phyloP scores from a whole-genome alignment of 2,113 vertebrate species.

The Herpailurus yagouaroundi region DNA sequence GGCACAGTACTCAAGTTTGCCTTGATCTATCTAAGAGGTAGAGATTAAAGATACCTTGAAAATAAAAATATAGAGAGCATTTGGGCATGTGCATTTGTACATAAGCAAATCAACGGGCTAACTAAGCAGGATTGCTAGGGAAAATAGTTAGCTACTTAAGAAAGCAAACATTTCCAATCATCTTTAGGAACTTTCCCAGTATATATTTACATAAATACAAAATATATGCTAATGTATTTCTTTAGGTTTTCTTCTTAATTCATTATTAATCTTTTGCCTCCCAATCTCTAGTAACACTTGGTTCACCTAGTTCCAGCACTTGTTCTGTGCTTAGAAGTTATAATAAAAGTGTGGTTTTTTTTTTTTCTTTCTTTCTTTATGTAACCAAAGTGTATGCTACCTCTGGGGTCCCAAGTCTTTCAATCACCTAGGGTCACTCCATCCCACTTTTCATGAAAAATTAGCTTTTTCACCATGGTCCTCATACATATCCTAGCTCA shows the following conservation, averaged over 20 bases:
- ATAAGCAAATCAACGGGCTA: background rate
- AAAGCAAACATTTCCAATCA: background rate
- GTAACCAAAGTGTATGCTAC: background rate
- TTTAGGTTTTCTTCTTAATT: background rate
- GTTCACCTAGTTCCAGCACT: background rate
- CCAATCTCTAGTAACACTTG: background rate
- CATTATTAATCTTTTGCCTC: background rate
- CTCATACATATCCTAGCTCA: background rate
- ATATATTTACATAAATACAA: conserved; percentile 5
- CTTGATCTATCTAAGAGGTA: background rate
- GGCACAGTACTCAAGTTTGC: background rate
- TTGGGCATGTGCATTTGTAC: background rate
- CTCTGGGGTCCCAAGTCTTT: background rate
- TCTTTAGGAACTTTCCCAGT: background rate
- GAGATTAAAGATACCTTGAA: background rate
- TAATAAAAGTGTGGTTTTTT: background rate
- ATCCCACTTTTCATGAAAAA: background rate
- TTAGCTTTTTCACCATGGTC: background rate
- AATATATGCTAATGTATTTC: background rate
- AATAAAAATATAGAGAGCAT: background rate
- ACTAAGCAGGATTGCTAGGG: background rate
- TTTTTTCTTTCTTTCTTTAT: background rate
- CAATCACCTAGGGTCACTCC: background rate
- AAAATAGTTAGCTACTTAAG: conserved; percentile 2
- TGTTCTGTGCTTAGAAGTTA: background rate